Evolutionary conservation across 2,888 invertebrate species (phyloP), one percentile per base, ranked within the genome.

Genomic region (Pteria penguin): DNA sequence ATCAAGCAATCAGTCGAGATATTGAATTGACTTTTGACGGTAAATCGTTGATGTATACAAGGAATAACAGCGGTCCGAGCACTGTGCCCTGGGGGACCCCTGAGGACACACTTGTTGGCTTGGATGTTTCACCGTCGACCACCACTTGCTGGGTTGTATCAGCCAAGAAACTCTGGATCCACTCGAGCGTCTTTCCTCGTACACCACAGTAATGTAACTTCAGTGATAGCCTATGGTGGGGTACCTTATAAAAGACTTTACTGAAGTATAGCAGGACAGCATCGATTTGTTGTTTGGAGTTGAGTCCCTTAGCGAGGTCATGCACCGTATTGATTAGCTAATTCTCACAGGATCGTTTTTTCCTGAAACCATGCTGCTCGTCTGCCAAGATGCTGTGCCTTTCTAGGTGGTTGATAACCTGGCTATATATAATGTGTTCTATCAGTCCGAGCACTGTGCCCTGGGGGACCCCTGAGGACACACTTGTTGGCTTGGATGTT

Each of bases 251-350:
- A 18, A 45, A 76, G 18, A 67, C 72, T 27, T 76, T 72, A 32
- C 66, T 67, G 45, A 84, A 82, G 71, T 85, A 82, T 11, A 79
- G 63, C 8, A 77, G 29, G 18, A 80, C 54, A 27, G 75, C 60
- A 67, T 84, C 83, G 24, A 74, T 68, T 24, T 78, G 45, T 14
- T 65, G 65, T 65, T 14, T 45, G 18, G 65, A 4, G 26, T 65
- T 65, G 8, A 65, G 65, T n/a, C 45, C 36, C 24, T 45, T 36
- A 52, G 65, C n/a, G 11, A 36, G 52, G 26, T 65, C 65, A 45
- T 65, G 22, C 18, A 65, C 36, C 2, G 36, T 65, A 31, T 65
- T 65, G 65, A 36, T 65, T 24, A 65, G 65, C 27, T 36, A 24
- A 27, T 26, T 65, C 32, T 65, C 36, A 26, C 65, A 65, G 5